phyloP scores from a whole-genome alignment of 2,888 invertebrate genomes.

The Marasmarcha lunaedactyla region DNA sequence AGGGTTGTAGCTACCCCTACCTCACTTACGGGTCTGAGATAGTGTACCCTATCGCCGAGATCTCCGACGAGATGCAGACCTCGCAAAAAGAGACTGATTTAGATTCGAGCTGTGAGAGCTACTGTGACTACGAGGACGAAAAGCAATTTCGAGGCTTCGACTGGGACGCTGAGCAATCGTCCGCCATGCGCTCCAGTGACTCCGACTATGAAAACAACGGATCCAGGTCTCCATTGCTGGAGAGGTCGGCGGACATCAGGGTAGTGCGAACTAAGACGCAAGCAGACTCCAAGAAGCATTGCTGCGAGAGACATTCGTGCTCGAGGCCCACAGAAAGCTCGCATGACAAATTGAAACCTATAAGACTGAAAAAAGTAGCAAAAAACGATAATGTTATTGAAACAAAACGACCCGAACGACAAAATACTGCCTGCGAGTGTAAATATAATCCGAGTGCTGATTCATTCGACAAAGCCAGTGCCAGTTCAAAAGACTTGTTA shows the following conservation, averaged over 20 bases:
- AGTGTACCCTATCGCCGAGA: slow-evolving; percentile 87
- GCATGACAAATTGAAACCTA: slow-evolving; percentile 48
- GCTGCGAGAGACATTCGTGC: slow-evolving; percentile 39
- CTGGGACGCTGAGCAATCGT: slow-evolving; percentile 60
- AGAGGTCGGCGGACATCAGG: slow-evolving; percentile 55
- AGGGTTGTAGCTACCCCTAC: slow-evolving; percentile 81
- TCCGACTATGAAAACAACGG: slow-evolving; percentile 78
- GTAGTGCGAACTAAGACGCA: slow-evolving; percentile 49
- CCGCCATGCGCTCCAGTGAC: slow-evolving; percentile 67
- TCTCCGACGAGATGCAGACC: slow-evolving; percentile 82
- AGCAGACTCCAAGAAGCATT: slow-evolving; percentile 44
- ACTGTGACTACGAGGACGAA: slow-evolving; percentile 73
- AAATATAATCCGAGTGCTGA: slow-evolving; percentile 38
- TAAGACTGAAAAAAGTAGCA: slow-evolving; percentile 51
- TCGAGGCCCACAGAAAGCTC: slow-evolving; percentile 36
- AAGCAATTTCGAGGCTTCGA: slow-evolving; percentile 65
- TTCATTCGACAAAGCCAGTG: slow-evolving; percentile 74
- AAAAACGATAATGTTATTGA: slow-evolving; percentile 40
- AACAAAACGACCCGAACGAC: slow-evolving; percentile 32
- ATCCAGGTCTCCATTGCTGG: slow-evolving; percentile 76
- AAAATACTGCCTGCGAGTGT: slow-evolving; percentile 35
- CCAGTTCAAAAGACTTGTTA: slow-evolving; percentile 78
- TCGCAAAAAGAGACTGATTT: slow-evolving; percentile 74
- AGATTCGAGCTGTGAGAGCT: slow-evolving; percentile 71
- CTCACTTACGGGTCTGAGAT: slow-evolving; percentile 79